Evolutionary conservation across 2,113 vertebrate species (phyloP), one percentile per base, ranked within the genome.

Genomic region (Climacteris rufus): DNA sequence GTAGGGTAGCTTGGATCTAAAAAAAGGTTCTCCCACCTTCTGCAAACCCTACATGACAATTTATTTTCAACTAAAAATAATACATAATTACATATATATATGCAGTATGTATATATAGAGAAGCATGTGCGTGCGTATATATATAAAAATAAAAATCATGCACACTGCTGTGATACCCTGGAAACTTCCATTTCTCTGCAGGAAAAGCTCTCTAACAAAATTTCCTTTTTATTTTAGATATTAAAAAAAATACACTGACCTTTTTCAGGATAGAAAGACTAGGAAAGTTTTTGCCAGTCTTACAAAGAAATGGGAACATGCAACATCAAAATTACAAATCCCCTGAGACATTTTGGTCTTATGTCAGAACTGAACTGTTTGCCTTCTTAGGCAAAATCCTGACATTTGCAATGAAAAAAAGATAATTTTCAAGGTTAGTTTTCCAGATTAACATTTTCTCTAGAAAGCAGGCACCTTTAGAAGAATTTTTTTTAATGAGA

Each of bases 11-110:
- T 93, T 61, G 19, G 57, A 11, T 42, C 83, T 95, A 87, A 90
- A 95, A 85, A 94, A 83, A 87, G 52, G 6, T 54, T 96, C 68
- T 90, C 88, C 85, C 50, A 90, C 88, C 71, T 93, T 86, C 88
- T 92, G 66, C 83, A 93, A 93, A 90, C 93, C 83, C 83, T 95
- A 83, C 23, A 6, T 53, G 88, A 85, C 63, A 92, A 85, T 86
- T 83, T 95, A 92, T 96, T 96, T 97, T 69, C 37, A 47, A 77
- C 86, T 88, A 77, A 93, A 92, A 96, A 86, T 94, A 94, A 85
- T 76, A 31, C 42, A 40, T 89, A 49, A 47, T 81, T 90, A 13
- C 63, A 63, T 64, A 68, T 60, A 77, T 89, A 83, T 87, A 79
- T 83, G 79, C 79, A 75, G 79, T 76, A n/a, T 70, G 20, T 78